Evolutionary conservation across 2,113 vertebrate genomes (phyloP), one percentile per base, ranked within the genome.

Genomic region (Galbula dea): DNA sequence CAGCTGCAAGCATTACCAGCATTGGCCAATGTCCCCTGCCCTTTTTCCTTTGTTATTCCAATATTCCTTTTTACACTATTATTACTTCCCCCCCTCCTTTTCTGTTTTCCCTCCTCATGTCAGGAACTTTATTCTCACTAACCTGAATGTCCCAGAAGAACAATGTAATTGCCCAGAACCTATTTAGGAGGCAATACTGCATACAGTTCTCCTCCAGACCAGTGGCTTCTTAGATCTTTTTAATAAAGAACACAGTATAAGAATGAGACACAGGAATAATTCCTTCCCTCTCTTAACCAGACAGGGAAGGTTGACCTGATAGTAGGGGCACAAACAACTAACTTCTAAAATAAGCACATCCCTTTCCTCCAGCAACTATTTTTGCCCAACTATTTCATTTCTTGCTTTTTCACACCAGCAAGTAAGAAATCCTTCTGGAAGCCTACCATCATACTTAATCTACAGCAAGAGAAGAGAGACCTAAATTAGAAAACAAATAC

Each of bases 81-180:
- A 23, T 7, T 27, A 36, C 30, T 29, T 15, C 34, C 30, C 32
- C 9, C 5, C 9, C 20, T 6, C 9, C 5, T 22, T 23, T 13
- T 16, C 6, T 5, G 7, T 51, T 34, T 6, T 5, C 4, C 3
- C 2, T 1, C 8, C 7, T 0, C 30, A 6, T 0, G 2, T 48
- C n/a, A 49, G 9, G 12, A 88, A 46, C 17, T 66, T 83, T 5
- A n/a, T 48, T 65, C 37, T 66, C 51, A 63, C 12, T 15, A 26
- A 61, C 6, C n/a, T 15, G 15, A 51, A n/a, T 16, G 41, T 10
- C 30, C 13, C 20, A 49, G 18, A 54, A 67, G 17, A 34, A 66
- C 27, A 30, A 14, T 3, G 9, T 9, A 24, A 79, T 23, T 57
- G 20, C 22, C 48, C 76, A 71, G 46, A 74, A 27, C 12, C 48